Evolutionary conservation across 1,140 invertebrate species (phyloP), one percentile per base, ranked within the genome.

Genomic region (Calephelis nemesis): DNA sequence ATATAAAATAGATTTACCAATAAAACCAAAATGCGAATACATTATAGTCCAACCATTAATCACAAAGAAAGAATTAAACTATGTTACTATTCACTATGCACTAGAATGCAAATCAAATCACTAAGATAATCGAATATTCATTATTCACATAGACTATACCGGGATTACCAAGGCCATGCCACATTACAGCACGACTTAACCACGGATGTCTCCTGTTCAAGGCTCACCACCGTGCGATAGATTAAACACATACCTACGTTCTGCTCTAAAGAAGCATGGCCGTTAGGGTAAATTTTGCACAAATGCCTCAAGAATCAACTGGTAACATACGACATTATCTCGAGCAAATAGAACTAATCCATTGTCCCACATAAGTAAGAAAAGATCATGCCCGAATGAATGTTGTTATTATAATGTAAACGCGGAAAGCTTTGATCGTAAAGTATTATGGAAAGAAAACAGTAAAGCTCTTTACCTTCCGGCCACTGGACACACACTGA

Each of bases 401-500:
- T 88, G 83, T 89, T 89, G 86, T 85, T 85, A 84, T 82, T 77
- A 81, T 80, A 82, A 88, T 85, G 77, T 87, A 84, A 83, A 84
- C 84, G 84, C 84, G 78, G 69, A 40, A 90, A 88, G 85, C 82
- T 81, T 75, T 78, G 71, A 74, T 85, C 80, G 81, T 70, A 74
- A 73, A 72, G 70, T 71, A 78, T 77, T 72, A 74, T 80, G 69
- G 68, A 71, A 74, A 71, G 12, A 63, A 75, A 74, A 69, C 70
- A 65, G 65, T 64, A 66, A 74, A 67, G 54, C 60, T 64, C 78
- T 95, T 94, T 94, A 96, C 95, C 95, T 94, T 96, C 96, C 78
- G 96, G 95, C 96, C 96, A 97, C 91, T 96, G 96, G 86, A 97
- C 96, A 93, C 96, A 96, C 86, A 97, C 96, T 95, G 95, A 84